Conservation (phyloP, 1,140 invertebrate genomes). For the Calephelis virginiensis region DNA sequence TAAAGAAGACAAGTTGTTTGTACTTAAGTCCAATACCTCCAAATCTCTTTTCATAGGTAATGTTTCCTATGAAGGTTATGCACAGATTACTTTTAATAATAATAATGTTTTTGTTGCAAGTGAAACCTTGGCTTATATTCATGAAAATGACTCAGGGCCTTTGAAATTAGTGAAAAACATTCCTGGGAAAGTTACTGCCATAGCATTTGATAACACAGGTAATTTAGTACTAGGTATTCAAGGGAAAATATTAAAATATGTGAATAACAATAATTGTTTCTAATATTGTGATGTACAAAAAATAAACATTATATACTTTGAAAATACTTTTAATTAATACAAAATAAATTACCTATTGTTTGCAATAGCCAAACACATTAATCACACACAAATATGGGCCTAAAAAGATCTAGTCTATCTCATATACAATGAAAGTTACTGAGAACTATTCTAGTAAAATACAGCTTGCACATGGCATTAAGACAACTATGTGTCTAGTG, state of each 20-base stretch:
- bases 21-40: slow-evolving; percentile 44
- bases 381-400: slow-evolving; percentile 8
- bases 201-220: slow-evolving; percentile 55
- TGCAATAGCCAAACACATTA: slow-evolving; percentile 13
- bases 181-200: slow-evolving; percentile 49
- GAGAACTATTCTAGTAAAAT: too few species aligned
- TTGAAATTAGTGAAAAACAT: slow-evolving; percentile 49
- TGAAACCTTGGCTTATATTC: slow-evolving; percentile 48
- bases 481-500: too few species aligned
- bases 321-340: slow-evolving; percentile 41
- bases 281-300: neutral
- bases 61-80: slow-evolving; percentile 49
- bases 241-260: slow-evolving; percentile 55
- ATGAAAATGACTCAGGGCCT: slow-evolving; percentile 52
- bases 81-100: slow-evolving; percentile 57
- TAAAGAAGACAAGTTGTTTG: slow-evolving; percentile 48
- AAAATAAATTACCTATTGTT: slow-evolving; percentile 49
- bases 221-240: slow-evolving; percentile 53
- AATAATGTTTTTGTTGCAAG: slow-evolving; percentile 56
- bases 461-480: too few species aligned
- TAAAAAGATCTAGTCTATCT: neutral
- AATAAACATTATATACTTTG: slow-evolving; percentile 21
- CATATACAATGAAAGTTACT: too few species aligned
- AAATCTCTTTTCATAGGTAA: slow-evolving; percentile 46
- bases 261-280: slow-evolving; percentile 44